Evolutionary conservation across 2,888 invertebrate species (phyloP), one percentile per base, ranked within the genome.

Genomic region (Alentia gelatinosa): DNA sequence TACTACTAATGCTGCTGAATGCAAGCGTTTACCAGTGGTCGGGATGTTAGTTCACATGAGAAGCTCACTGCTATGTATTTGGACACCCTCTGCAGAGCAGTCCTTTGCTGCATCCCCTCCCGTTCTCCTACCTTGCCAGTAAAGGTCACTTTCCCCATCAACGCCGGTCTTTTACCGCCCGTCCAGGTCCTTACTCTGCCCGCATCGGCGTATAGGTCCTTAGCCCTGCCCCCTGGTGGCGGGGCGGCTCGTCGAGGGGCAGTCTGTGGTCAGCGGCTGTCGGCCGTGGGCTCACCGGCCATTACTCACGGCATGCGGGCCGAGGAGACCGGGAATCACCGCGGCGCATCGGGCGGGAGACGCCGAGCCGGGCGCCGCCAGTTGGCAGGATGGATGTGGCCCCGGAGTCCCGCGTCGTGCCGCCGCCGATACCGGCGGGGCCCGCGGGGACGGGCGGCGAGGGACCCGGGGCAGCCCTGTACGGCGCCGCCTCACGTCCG

Each of bases 311-410:
- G 7, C 3, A 15, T 3, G 79, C 79, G 12, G 63, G 63, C 9
- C 9, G 47, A 47, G 47, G 47, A 12, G 47, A 74, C 30, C 12
- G 15, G 15, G 74, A 30, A 33, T 74, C 19, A 75, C 15, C 75
- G 37, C 75, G 19, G 4, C 37, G 83, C 40, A n/a, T 19, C 83
- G 83, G 83, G 39, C 68, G n/a, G 26, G 83, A n/a, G 9, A 15
- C 23, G 19, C 83, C 40, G 37, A 39, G 83, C 83, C n/a, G 83
- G 40, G 83, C 56, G 56, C 5, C 56, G 56, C 56, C 56, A 39
- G 39, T 83, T 37, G 42, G 26, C 26, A 86, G 86, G 86, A 86
- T 86, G 86, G 86, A 86, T 86, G 86, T 86, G 42, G 47, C 86
- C 86, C 86, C 30, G 86, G 86, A 47, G 86, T 30, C 30, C 83